Conservation (phyloP, 1,140 invertebrate genomes). For the Drosophila grimshawi region DNA sequence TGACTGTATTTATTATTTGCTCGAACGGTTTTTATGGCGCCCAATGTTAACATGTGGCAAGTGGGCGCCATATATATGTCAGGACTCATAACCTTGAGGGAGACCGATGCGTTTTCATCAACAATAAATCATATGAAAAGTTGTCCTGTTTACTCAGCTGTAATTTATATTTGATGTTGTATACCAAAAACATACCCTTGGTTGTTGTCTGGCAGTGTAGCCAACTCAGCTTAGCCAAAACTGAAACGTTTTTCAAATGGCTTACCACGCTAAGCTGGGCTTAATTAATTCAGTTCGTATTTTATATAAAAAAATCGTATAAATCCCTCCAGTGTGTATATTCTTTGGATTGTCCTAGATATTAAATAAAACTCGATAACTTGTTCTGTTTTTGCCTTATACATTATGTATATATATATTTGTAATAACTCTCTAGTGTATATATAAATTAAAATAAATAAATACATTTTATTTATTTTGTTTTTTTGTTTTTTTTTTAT, state of each 20-base stretch:
- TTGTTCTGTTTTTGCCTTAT: conserved; percentile 64
- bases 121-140: conserved; percentile 66
- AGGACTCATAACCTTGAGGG: conserved; percentile 49
- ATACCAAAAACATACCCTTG: background rate
- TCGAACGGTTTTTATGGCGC: conserved; percentile 39
- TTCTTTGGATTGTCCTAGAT: too few species aligned
- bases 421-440: conserved; percentile 82
- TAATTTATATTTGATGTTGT: conserved; percentile 42
- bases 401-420: conserved; percentile 81
- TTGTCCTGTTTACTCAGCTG: conserved; percentile 40
- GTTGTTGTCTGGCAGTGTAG: background rate
- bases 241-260: too few species aligned
- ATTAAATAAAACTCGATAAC: too few species aligned
- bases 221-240: too few species aligned
- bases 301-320: background rate
- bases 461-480: conserved; percentile 78
- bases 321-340: too few species aligned
- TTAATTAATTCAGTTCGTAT: background rate
- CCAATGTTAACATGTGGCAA: conserved; percentile 61
- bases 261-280: too few species aligned
- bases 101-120: conserved; percentile 63
- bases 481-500: conserved; percentile 43
- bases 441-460: conserved; percentile 83
- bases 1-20: conserved; percentile 39
- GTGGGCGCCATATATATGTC: conserved; percentile 45